phyloP scores from a whole-genome alignment of 2,797 vertebrate species.

The Anabas testudineus region DNA sequence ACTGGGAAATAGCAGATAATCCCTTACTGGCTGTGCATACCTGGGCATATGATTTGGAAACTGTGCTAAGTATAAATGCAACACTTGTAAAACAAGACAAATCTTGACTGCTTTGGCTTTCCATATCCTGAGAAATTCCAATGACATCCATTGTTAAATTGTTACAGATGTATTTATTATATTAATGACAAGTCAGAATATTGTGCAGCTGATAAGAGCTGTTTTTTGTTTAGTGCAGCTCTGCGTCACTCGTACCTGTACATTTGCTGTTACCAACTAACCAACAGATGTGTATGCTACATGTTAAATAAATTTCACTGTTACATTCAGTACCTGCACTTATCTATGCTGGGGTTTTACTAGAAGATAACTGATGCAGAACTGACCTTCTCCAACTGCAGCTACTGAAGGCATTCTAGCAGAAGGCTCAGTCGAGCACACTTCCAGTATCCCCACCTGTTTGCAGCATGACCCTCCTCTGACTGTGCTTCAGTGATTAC shows the following conservation, averaged over 20 bases:
- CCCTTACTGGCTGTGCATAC: no score
- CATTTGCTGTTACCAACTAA: background rate
- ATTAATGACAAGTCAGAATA: background rate
- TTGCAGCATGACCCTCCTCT: slow-evolving; percentile 26
- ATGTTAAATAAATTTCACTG: no score
- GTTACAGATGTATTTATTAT: background rate
- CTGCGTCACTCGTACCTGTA: background rate
- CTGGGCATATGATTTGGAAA: no score
- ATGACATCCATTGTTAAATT: background rate
- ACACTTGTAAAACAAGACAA: no score
- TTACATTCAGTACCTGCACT: background rate
- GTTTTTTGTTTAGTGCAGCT: background rate
- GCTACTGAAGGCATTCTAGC: slow-evolving; percentile 18
- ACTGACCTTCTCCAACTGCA: background rate
- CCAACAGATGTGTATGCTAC: background rate
- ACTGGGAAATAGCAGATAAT: no score
- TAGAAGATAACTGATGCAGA: background rate
- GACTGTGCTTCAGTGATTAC: slow-evolving; percentile 21
- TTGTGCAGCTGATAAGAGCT: no score
- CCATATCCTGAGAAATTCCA: no score
- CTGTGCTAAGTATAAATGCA: no score
- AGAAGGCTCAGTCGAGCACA: slow-evolving; percentile 2
- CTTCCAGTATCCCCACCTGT: slow-evolving; percentile 7
- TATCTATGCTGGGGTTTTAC: background rate
- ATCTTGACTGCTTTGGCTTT: no score